Conservation (phyloP, 2,888 invertebrate species). For the Cerastis leucographa region DNA sequence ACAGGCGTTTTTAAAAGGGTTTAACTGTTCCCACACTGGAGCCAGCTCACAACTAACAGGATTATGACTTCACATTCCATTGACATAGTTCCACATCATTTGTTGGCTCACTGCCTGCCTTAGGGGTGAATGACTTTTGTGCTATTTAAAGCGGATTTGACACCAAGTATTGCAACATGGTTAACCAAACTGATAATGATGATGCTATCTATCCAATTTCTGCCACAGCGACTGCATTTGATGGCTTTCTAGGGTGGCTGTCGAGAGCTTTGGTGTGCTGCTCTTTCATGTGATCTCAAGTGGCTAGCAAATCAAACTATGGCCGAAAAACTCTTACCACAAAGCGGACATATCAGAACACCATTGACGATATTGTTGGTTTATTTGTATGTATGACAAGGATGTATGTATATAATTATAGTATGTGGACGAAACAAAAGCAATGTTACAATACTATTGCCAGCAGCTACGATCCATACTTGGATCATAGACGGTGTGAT, state of each 20-base stretch:
- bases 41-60: constrained; percentile 13
- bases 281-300: no score
- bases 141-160: background rate
- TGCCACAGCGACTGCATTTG: no score
- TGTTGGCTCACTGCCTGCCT: background rate
- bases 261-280: no score
- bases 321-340: no score
- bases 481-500: background rate
- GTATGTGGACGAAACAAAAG: background rate
- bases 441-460: background rate
- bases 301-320: no score
- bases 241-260: no score
- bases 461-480: background rate
- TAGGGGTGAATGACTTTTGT: background rate
- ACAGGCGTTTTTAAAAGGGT: constrained; percentile 7
- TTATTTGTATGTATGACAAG: background rate
- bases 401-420: no score
- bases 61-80: constrained; percentile 29
- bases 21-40: background rate
- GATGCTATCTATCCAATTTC: no score
- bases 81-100: constrained; percentile 14
- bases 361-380: no score
- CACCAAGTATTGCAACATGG: background rate
- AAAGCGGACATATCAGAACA: no score
- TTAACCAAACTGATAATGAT: no score